Evolutionary conservation across 2,888 invertebrate species (phyloP), one percentile per base, ranked within the genome.

Genomic region (Resseliella maxima): DNA sequence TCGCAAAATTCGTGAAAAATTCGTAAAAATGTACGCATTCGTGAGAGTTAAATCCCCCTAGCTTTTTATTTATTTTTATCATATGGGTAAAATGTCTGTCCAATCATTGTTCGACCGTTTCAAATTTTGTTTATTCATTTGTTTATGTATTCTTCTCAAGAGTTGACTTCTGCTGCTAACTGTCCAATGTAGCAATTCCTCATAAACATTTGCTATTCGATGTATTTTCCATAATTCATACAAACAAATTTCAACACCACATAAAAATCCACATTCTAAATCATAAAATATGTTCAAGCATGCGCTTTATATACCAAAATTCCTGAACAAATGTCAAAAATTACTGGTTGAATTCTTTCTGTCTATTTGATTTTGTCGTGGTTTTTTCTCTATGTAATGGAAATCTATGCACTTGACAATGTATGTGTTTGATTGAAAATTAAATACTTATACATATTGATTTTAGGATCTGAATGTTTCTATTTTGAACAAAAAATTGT

Each of bases 251-350:
- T 50, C 50, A 50, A 18, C 50, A 50, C 59, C 3, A 27, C n/a
- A 59, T 35, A 31, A 15, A 15, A 72, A 72, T 72, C 12, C 27
- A 35, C 31, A 72, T 72, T 35, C 31, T 31, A 72, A 72, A 72
- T 72, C 31, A 72, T 72, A 31, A 31, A 72, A 72, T 72, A 2
- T 31, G 31, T 12, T 72, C 21, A 72, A 72, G 72, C 72, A 31
- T 72, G 72, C 72, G 72, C 72, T 72, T n/a, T 72, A 35, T 35
- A 31, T 72, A 72, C 1, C 35, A 27, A 31, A 31, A 59, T 72
- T 10, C 72, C 72, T 31, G 15, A 15, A 72, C 72, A 31, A 72
- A 31, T 72, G 31, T 72, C 18, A 35, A 15, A 31, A 12, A 31
- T 72, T 72, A 72, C 72, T 31, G 2, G 12, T 15, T 24, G 15